Percentiles rank a stretch among this genome's conserved stretches.
Evolutionary conservation across 1,140 invertebrate genomes (phyloP).

Genomic region (Drosophila arizonae): DNA sequence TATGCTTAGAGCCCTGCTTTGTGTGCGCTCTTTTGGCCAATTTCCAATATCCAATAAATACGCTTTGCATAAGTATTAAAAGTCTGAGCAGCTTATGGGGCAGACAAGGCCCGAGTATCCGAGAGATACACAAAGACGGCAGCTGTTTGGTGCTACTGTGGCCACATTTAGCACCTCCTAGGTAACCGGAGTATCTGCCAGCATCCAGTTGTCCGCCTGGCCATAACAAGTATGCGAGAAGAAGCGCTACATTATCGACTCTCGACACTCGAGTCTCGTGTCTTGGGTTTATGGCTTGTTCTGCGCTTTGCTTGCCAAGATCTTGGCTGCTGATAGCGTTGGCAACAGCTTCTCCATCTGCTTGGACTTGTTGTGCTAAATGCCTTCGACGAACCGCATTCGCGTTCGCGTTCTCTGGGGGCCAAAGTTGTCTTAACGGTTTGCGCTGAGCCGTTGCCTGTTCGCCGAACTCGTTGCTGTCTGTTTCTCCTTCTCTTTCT

Average conservation of each 20-base stretch:
- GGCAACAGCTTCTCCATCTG: slow-evolving; percentile 24
- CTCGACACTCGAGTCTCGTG: slow-evolving; percentile 6
- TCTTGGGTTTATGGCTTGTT: slow-evolving; percentile 73
- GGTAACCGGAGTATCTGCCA: slow-evolving; percentile 23
- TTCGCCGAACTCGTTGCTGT: too few species aligned
- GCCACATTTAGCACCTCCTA: slow-evolving; percentile 70
- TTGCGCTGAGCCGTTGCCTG: slow-evolving; percentile 26
- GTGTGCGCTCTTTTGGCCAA: slow-evolving; percentile 33
- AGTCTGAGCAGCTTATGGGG: slow-evolving; percentile 24
- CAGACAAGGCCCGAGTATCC: slow-evolving; percentile 62
- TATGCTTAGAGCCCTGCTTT: not conserved
- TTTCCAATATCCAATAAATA: slow-evolving; percentile 55
- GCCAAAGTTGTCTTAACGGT: slow-evolving; percentile 63
- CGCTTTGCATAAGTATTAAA: slow-evolving; percentile 66
- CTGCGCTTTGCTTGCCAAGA: slow-evolving; percentile 55
- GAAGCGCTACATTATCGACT: slow-evolving; percentile 49
- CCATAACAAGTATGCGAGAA: slow-evolving; percentile 62
- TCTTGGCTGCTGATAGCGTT: slow-evolving; percentile 53
- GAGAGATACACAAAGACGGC: slow-evolving; percentile 59
- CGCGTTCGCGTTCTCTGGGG: slow-evolving; percentile 53
- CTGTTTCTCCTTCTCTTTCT: too few species aligned
- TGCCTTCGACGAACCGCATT: slow-evolving; percentile 67
- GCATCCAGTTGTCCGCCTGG: slow-evolving; percentile 39
- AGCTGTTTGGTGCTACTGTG: slow-evolving; percentile 52
- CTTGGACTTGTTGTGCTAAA: slow-evolving; percentile 52